Percentiles rank a stretch among this genome's conserved stretches.
Evolutionary conservation across 2,888 invertebrate species (phyloP).

Genomic region (Andrena camellia): DNA sequence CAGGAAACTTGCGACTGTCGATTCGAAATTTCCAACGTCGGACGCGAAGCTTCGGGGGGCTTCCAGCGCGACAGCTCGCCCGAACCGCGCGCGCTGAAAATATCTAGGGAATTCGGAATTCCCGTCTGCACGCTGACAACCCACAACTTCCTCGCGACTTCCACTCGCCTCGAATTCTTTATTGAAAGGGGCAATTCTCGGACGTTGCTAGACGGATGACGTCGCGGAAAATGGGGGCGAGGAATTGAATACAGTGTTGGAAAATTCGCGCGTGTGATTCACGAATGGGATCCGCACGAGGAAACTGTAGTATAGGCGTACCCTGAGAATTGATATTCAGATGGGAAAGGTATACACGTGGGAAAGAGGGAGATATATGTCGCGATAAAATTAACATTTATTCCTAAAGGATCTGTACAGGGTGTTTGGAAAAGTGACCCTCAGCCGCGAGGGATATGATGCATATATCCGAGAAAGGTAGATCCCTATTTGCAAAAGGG

Average conservation of each 20-base stretch:
- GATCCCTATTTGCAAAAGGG: conserved; percentile 19
- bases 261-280: too few species aligned
- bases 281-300: too few species aligned
- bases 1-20: conserved; percentile 21
- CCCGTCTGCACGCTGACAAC: conserved; percentile 46
- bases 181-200: conserved; percentile 43
- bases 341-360: neutral
- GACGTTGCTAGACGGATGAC: neutral
- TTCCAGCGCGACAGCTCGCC: conserved; percentile 38
- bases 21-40: conserved; percentile 36
- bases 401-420: neutral
- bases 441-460: neutral
- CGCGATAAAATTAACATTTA: conserved; percentile 16
- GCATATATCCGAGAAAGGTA: neutral
- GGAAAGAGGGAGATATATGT: neutral
- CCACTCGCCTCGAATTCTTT: conserved; percentile 47
- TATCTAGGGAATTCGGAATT: conserved; percentile 60
- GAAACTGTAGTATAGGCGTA: neutral
- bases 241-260: neutral
- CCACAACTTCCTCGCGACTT: conserved; percentile 45
- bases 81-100: conserved; percentile 33
- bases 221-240: conserved; percentile 19
- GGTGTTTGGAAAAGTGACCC: conserved; percentile 6
- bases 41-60: neutral
- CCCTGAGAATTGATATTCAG: conserved; percentile 5